Percentiles rank a stretch among this genome's conserved stretches.
phyloP scores from a whole-genome alignment of 2,113 vertebrate genomes.

The Dissostichus mawsoni region DNA sequence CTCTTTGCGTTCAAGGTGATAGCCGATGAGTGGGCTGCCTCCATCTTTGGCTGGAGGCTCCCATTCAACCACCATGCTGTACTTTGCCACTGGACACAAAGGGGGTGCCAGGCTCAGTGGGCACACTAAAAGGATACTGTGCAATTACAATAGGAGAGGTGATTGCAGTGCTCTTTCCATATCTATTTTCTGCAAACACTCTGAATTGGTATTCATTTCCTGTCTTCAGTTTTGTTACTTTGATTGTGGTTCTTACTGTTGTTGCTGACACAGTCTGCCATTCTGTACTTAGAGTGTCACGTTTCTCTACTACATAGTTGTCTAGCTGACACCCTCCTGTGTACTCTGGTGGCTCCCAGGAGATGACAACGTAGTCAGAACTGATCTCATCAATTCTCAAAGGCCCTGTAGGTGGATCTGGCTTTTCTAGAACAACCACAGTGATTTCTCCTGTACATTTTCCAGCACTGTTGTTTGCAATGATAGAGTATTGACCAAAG shows the following conservation, averaged over 20 bases:
- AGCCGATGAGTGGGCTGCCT: conserved; percentile 93
- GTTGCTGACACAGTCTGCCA: conserved; percentile 97
- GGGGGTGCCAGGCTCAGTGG: conserved; percentile 91
- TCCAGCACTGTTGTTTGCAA: conserved; percentile 90
- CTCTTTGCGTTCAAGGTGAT: conserved; percentile 97
- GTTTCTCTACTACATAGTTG: conserved; percentile 97
- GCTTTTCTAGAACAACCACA: conserved; percentile 94
- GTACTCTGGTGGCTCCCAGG: conserved; percentile 95
- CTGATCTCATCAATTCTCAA: conserved; percentile 94
- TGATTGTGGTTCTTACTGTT: conserved; percentile 96
- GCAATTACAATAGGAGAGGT: conserved; percentile 90
- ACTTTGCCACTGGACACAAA: conserved; percentile 91
- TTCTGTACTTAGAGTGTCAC: conserved; percentile 90
- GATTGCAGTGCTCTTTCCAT: conserved; percentile 92
- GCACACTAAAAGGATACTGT: conserved; percentile 94
- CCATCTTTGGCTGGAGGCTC: conserved; percentile 93
- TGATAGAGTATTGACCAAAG: conserved; percentile 92
- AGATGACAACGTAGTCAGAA: conserved; percentile 90
- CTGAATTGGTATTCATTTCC: conserved; percentile 97
- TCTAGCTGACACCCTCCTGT: conserved; percentile 97
- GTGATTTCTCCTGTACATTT: conserved; percentile 87
- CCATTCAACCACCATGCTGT: conserved; percentile 96
- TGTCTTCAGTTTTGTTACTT: conserved; percentile 93
- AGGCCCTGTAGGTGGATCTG: conserved; percentile 92
- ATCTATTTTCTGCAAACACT: conserved; percentile 97